Base-by-base conservation (phyloP, 2,888 invertebrate species). In the Nasonovia ribisnigri region DNA sequence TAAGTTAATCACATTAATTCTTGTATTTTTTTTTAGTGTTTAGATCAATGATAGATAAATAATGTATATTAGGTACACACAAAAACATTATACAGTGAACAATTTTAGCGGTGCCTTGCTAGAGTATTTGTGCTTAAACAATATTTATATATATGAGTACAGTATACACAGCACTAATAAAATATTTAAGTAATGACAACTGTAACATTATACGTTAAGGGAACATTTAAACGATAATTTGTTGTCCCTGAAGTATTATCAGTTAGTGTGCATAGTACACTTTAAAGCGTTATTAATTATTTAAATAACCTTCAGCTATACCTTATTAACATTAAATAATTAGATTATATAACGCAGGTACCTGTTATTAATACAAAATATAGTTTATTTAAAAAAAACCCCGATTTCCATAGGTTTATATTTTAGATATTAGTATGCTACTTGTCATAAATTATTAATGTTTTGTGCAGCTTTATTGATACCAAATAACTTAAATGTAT, bases 1-100 rank as follows among this genome's bases (percentile, higher is more conserved):
- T 67, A 87, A 29, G 48, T 88, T 87, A 92, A 92, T 92, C 87
- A 67, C 87, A 92, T 92, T 67, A 92, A 67, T 92, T 88, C 60
- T 87, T 29, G 51, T 86, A 48, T 77, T 86, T 84, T 43, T 57
- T 91, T 43, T 43, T 0, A 54, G 46, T 46, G 86, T 60, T 88
- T 46, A 42, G 87, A 92, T 92, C 60, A 87, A 92, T 92, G 29
- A 29, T 13, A 60, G 92, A 92, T 87, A 87, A 92, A 60, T 26
- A 36, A 84, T 10, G 2, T 84, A 51, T 43, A 90, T 51, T 42
- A 46, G 1, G 36, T 90, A 67, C 36, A 57, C 88, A 67, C 16
- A 16, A 20, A 67, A 84, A 84, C 42, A 84, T 51, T 42, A 16
- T 36, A 87, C 48, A n/a, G 36, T 43, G 10, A 86, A 87, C 13